Conservation (phyloP, 2,888 invertebrate genomes). For the Phengaris alcon region DNA sequence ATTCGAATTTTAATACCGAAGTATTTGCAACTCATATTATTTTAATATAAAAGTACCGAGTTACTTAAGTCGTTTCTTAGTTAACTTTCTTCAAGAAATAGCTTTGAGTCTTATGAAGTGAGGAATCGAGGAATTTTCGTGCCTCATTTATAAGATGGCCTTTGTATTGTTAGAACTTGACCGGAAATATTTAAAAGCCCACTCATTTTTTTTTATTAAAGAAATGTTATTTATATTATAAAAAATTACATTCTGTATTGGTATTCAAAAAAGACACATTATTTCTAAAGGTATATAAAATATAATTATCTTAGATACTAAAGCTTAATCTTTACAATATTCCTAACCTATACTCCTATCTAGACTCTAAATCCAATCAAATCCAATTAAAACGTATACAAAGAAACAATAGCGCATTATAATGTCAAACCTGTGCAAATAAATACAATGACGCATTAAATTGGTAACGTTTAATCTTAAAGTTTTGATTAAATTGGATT, state of each 20-base stretch:
- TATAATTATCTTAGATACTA: neutral
- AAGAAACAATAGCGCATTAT: too few species aligned
- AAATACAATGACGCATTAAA: too few species aligned
- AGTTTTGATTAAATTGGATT: too few species aligned
- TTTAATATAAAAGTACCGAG: slow-evolving; percentile 30
- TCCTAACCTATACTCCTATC: too few species aligned
- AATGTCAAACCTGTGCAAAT: too few species aligned
- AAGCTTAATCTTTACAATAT: too few species aligned
- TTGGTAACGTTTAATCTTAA: too few species aligned
- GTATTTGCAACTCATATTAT: slow-evolving; percentile 22
- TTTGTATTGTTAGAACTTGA: slow-evolving; percentile 32
- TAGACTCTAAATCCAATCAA: too few species aligned
- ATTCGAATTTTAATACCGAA: slow-evolving; percentile 4
- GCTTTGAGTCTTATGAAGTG: slow-evolving; percentile 33
- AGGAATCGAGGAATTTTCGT: slow-evolving; percentile 51
- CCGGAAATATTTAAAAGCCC: neutral
- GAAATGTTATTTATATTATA: neutral
- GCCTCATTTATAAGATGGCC: slow-evolving; percentile 48
- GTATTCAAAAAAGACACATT: neutral
- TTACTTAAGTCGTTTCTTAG: slow-evolving; percentile 38
- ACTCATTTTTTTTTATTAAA: slow-evolving; percentile 15
- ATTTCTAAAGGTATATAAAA: neutral
- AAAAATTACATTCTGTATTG: neutral
- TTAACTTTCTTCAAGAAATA: slow-evolving; percentile 34
- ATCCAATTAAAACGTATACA: too few species aligned